A percentile compares a stretch with the other conserved stretches of the same genome.
Evolutionary conservation across 1,140 invertebrate species (phyloP).

Genomic region (Drosophila leontia): DNA sequence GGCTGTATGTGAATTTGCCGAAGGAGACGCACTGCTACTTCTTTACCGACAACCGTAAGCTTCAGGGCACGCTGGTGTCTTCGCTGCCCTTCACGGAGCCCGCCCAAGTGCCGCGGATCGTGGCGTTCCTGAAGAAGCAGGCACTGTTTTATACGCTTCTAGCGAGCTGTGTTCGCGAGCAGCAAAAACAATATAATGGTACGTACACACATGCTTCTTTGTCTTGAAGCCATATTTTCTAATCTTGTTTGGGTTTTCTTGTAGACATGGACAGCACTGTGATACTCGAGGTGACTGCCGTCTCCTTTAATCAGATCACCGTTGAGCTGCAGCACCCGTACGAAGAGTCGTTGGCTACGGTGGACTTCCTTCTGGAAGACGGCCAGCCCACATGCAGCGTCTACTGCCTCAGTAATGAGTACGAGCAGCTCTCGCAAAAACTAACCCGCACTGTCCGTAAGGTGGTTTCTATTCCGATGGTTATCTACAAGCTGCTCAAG

Average conservation of each 20-base stretch:
- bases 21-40: conserved; percentile 98
- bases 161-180: conserved; percentile 93
- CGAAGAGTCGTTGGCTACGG: conserved; percentile 96
- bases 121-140: conserved; percentile 94
- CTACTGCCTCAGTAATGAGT: conserved; percentile 86
- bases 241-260: neutral
- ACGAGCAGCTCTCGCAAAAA: conserved; percentile 89
- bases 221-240: neutral
- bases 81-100: conserved; percentile 97
- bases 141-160: conserved; percentile 96
- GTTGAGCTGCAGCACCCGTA: conserved; percentile 96
- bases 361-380: conserved; percentile 94
- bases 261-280: conserved; percentile 91
- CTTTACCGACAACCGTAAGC: conserved; percentile 92
- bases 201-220: neutral
- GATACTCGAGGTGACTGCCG: conserved; percentile 96
- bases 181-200: conserved; percentile 89
- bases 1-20: conserved; percentile 90
- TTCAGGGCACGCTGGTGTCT: conserved; percentile 92
- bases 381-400: conserved; percentile 90
- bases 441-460: conserved; percentile 94
- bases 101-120: conserved; percentile 95
- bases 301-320: conserved; percentile 95
- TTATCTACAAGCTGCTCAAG: conserved; percentile 89
- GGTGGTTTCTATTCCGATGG: conserved; percentile 96